These are phyloP conservation scores for Rutpela maculata DNA, from an alignment of 2,888 invertebrate species.

Conservation along the genomic window DNA sequence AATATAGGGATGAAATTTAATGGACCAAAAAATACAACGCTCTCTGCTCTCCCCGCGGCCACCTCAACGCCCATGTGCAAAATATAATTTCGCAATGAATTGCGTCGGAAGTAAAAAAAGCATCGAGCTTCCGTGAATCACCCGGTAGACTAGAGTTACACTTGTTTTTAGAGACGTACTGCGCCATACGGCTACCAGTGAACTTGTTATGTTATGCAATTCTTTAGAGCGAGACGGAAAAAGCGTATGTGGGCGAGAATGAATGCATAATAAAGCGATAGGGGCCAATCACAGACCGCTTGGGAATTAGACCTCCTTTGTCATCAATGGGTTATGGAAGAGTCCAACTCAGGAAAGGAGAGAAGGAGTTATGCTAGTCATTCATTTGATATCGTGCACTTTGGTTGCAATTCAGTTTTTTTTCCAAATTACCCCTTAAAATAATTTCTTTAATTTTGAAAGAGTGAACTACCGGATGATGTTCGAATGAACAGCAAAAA, in stretches of 20 bases:
- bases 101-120: constrained; percentile 21
- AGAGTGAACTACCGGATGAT: constrained; percentile 44
- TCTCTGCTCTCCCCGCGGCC: background rate
- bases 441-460: background rate
- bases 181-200: constrained; percentile 50
- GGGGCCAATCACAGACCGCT: constrained; percentile 79
- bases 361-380: constrained; percentile 51
- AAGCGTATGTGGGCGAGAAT: constrained; percentile 67
- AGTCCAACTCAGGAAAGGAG: constrained; percentile 76
- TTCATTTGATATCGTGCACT: background rate
- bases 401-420: background rate
- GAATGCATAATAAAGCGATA: constrained; percentile 69
- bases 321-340: constrained; percentile 83
- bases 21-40: background rate
- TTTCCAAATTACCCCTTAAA: background rate
- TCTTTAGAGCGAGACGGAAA: constrained; percentile 68
- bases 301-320: constrained; percentile 75
- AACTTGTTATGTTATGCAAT: constrained; percentile 65
- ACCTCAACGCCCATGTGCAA: background rate
- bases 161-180: constrained; percentile 46
- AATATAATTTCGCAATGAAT: background rate
- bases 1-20: no score
- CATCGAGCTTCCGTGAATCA: constrained; percentile 35
- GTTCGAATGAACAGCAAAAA: background rate
- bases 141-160: constrained; percentile 47